These are phyloP conservation scores for Cyclopterus lumpus DNA, from an alignment of 2,797 vertebrate genomes.

Conservation along the genomic window DNA sequence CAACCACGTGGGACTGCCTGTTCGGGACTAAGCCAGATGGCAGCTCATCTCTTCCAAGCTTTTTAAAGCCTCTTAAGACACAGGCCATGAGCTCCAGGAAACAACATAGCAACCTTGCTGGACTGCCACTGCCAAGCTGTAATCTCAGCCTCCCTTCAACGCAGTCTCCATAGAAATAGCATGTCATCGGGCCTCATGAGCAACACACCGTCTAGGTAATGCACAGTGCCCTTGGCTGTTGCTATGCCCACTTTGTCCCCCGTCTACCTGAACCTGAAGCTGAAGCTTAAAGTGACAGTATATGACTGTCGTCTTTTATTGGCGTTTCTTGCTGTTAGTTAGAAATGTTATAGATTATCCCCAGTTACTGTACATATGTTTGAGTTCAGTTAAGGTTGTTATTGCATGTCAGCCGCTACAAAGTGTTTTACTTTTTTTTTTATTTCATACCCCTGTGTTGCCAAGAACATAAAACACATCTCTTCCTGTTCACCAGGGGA, in stretches of 20 bases:
- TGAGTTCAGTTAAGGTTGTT: conserved; percentile 2
- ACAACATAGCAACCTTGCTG: conserved; percentile 65
- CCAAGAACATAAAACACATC: conserved; percentile 43
- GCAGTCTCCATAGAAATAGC: conserved; percentile 63
- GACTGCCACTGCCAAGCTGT: conserved; percentile 52
- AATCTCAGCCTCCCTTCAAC: conserved; percentile 52
- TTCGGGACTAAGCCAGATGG: conserved; percentile 75
- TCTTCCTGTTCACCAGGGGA: conserved; percentile 25
- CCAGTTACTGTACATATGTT: conserved; percentile 1
- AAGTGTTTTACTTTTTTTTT: conserved; percentile 17
- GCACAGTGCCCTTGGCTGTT: conserved; percentile 49
- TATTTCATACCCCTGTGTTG: conserved; percentile 19
- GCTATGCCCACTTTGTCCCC: conserved; percentile 41
- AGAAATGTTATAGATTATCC: background rate
- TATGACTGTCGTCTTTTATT: background rate
- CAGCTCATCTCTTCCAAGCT: conserved; percentile 73
- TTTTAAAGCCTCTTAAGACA: conserved; percentile 77
- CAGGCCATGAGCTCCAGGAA: conserved; percentile 55
- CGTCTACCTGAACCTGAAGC: conserved; percentile 21
- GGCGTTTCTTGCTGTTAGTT: background rate
- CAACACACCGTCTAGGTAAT: conserved; percentile 42
- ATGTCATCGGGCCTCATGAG: conserved; percentile 50
- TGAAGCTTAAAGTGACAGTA: conserved; percentile 29
- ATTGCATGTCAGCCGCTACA: background rate
- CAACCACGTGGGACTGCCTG: conserved; percentile 42